Evolutionary conservation across 2,113 vertebrate genomes (phyloP).

Genomic region (Tenrec ecaudatus): DNA sequence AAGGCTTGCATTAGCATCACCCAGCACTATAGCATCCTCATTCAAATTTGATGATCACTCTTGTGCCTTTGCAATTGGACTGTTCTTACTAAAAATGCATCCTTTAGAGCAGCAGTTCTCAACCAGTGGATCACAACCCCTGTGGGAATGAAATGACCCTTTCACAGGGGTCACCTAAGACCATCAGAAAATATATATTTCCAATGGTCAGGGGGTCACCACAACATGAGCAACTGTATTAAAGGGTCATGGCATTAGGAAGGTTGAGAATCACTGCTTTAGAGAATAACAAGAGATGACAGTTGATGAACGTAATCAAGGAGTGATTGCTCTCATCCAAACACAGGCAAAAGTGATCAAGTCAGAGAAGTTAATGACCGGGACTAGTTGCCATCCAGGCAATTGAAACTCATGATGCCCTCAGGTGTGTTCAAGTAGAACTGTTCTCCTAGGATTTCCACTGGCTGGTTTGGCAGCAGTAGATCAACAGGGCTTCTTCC

Average conservation of each 20-base stretch:
- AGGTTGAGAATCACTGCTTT: too few relatives aligned
- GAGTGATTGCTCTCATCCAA: slow-evolving; percentile 8
- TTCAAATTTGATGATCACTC: not conserved
- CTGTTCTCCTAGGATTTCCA: not conserved
- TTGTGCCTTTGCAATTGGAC: not conserved
- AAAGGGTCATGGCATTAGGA: too few relatives aligned
- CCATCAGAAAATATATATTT: too few relatives aligned
- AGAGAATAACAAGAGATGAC: slow-evolving; percentile 51
- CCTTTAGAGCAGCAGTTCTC: not conserved
- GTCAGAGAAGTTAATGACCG: not conserved
- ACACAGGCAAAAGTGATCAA: slow-evolving; percentile 18
- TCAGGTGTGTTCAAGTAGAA: not conserved
- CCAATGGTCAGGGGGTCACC: too few relatives aligned
- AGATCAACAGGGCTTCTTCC: not conserved
- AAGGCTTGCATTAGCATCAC: not conserved
- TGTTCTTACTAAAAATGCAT: slow-evolving; percentile 28
- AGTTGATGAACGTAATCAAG: not conserved
- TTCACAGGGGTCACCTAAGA: too few relatives aligned
- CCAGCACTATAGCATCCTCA: not conserved
- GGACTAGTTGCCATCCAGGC: not conserved
- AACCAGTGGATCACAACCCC: too few relatives aligned
- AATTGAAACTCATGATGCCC: not conserved
- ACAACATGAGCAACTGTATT: too few relatives aligned
- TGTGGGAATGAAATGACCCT: too few relatives aligned
- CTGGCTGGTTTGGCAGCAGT: not conserved